A percentile compares a stretch with the other conserved stretches of the same genome.
Evolutionary conservation across 2,113 vertebrate species (phyloP).

Genomic region (Eleginops maclovinus): DNA sequence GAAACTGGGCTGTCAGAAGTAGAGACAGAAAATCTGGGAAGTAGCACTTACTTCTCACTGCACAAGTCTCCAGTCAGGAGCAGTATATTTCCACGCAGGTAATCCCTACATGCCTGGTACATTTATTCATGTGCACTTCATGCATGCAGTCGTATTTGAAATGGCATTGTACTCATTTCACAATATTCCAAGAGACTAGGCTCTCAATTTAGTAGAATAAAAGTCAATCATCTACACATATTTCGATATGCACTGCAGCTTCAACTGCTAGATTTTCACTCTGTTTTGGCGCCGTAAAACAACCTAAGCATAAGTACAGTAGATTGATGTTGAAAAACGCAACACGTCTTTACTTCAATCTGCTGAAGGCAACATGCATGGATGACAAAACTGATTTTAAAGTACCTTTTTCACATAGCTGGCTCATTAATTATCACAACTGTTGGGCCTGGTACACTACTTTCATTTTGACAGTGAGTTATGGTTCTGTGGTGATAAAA

Average conservation of each 20-base stretch:
- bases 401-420: neutral
- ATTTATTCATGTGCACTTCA: conserved; percentile 14
- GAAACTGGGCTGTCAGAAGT: conserved; percentile 31
- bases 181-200: conserved; percentile 30
- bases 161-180: conserved; percentile 19
- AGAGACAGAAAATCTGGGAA: conserved; percentile 8
- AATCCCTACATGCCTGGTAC: conserved; percentile 6
- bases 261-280: neutral
- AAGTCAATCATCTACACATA: conserved; percentile 19
- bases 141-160: conserved; percentile 12
- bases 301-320: neutral
- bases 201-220: conserved; percentile 34
- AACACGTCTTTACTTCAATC: neutral
- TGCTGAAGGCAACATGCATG: neutral
- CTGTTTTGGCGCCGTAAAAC: neutral
- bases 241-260: conserved; percentile 22
- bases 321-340: conserved; percentile 2
- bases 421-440: conserved; percentile 15
- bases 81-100: conserved; percentile 19
- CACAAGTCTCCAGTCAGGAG: conserved; percentile 9
- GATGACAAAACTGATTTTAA: conserved; percentile 26
- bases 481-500: conserved; percentile 24
- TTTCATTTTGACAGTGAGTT: conserved; percentile 32
- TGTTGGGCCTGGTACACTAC: neutral
- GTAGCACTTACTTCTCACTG: conserved; percentile 20